Evolutionary conservation across 1,140 invertebrate species (phyloP).

Genomic region (Drosophila melanica): DNA sequence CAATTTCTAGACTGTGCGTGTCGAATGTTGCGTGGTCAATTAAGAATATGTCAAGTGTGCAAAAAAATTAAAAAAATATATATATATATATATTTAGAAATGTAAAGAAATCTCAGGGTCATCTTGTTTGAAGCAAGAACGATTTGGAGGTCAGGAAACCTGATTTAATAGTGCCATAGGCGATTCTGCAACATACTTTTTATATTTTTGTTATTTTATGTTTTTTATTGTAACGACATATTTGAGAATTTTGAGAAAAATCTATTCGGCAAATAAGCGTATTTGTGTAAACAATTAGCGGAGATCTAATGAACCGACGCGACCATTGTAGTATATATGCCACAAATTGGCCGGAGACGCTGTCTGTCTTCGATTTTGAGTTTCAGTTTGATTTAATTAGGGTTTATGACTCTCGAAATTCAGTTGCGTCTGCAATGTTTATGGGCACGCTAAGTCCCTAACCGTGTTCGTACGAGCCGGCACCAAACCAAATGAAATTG

Average conservation of each 20-base stretch:
- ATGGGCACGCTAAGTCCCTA: constrained; percentile 51
- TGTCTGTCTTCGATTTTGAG: constrained; percentile 16
- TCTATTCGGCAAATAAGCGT: constrained; percentile 27
- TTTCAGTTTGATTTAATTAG: constrained; percentile 58
- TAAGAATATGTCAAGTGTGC: neutral
- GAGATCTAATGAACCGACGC: constrained; percentile 55
- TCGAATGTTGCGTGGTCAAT: neutral
- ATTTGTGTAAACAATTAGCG: constrained; percentile 57
- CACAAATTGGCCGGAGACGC: constrained; percentile 13
- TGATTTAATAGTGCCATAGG: constrained; percentile 28
- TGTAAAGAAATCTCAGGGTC: constrained; percentile 14
- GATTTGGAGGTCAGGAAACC: constrained; percentile 23
- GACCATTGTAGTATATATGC: constrained; percentile 2
- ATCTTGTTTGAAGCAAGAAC: constrained; percentile 7
- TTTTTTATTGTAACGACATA: constrained; percentile 34
- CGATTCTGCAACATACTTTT: constrained; percentile 5
- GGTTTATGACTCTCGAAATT: constrained; percentile 44
- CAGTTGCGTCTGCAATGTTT: constrained; percentile 50
- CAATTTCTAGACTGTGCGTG: neutral
- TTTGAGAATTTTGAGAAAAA: constrained; percentile 13
- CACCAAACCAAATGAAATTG: constrained; percentile 18
- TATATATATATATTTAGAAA: constrained; percentile 1
- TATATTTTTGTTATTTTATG: neutral
- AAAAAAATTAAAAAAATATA: neutral
- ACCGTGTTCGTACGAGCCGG: neutral